Percentiles rank a stretch among this genome's conserved stretches.
Conservation (phyloP, 92 coral and sea anemone genomes). For the Palythoa caribaeorum region DNA sequence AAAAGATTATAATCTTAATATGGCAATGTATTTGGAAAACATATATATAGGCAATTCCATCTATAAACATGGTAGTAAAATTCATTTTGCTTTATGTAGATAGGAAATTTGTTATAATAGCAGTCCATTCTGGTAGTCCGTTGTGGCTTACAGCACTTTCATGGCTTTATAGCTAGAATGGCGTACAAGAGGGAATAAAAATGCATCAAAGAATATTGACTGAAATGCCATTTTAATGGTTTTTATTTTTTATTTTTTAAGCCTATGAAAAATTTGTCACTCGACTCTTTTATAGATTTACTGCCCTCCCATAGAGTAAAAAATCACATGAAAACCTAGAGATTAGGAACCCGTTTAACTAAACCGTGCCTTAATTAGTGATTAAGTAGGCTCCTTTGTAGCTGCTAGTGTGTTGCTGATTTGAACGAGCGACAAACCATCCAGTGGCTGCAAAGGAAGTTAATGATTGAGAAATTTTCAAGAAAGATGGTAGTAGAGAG, state of each 20-base stretch:
- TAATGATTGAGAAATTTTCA: no score
- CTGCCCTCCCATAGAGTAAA: neutral
- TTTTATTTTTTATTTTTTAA: no score
- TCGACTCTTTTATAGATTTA: neutral
- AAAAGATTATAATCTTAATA: neutral
- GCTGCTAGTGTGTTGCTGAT: no score
- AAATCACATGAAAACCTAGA: neutral
- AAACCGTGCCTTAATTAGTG: no score
- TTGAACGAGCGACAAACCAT: no score
- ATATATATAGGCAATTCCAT: no score
- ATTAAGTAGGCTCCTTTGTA: no score
- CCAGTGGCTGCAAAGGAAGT: no score
- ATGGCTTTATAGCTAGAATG: neutral
- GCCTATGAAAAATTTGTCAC: neutral
- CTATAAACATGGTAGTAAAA: no score
- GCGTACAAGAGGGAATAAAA: neutral
- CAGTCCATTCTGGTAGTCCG: constrained; percentile 1
- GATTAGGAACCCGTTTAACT: no score
- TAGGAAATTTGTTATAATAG: neutral
- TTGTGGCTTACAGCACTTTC: neutral
- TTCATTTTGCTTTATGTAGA: neutral
- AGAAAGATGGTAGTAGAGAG: no score
- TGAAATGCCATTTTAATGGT: neutral
- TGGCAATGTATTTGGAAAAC: no score
- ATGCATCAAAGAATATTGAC: neutral